Base-by-base conservation (phyloP, 2,888 invertebrate species). In the Andrena trimmerana region DNA sequence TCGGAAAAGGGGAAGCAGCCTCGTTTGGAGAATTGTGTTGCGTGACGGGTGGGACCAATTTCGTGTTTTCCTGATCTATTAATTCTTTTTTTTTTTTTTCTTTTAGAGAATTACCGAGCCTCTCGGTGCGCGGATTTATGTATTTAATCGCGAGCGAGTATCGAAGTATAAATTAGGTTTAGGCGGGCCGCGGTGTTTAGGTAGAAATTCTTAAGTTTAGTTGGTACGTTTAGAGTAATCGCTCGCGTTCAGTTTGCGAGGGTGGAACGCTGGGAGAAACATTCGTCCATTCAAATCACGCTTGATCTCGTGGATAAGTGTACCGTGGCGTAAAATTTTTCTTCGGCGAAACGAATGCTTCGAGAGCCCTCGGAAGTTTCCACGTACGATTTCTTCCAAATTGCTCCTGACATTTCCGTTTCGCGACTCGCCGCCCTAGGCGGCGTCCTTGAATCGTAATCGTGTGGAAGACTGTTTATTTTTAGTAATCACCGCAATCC, bases 291-390 rank as follows among this genome's bases (percentile, higher is more conserved):
- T 57, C 62, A 69, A 72, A 87, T 82, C 77, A 57, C 81, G 88
- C 88, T 88, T 88, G 88, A 88, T 88, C 86, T 88, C 88, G 78
- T 84, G 83, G 67, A 16, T 63, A 79, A 42, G 42, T 66, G 81
- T 72, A 83, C 63, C 78, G 81, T 31, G 78, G 69, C 50, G 77
- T 57, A 42, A 71, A 75, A 72, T 63, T 16, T 5, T 42, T 16
- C 42, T 50, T 20, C 36, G 24, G 31, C 24, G 50, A 59, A 66
- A 24, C 54, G 67, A 65, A 63, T 10, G 33, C 48, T 63, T 76
- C n/a, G 57, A 65, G 13, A 42, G 50, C 24, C 36, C 27, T 20
- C 59, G 66, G 27, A n/a, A n/a, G 27, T 59, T 50, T 57, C 13
- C 24, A 54, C 33, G 1, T 48, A 20, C 16, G n/a, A 54, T 31